Conservation (phyloP, 1,140 invertebrate species). For the Dinothrombium tinctorium region DNA sequence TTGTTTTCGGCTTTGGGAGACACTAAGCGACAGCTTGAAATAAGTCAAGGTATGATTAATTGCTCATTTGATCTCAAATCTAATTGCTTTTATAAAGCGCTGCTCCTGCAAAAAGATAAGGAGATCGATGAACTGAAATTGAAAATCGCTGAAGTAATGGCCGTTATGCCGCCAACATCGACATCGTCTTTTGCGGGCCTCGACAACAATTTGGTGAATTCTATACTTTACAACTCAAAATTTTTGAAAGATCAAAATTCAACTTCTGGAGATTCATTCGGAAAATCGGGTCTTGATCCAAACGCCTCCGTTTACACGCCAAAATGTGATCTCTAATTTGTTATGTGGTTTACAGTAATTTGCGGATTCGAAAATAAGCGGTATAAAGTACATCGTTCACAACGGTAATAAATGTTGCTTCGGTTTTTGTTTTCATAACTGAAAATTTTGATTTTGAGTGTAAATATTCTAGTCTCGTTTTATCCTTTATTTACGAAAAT, state of each 20-base stretch:
- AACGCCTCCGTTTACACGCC: slow-evolving; percentile 76
- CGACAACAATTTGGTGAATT: slow-evolving; percentile 3
- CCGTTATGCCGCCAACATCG: slow-evolving; percentile 6
- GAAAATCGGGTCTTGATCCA: slow-evolving; percentile 39
- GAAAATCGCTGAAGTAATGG: slow-evolving; percentile 36
- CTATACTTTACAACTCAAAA: slow-evolving; percentile 1
- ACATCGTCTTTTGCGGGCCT: background rate
- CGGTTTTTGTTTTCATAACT: too few relatives aligned
- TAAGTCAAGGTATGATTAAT: slow-evolving; percentile 54
- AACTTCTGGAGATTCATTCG: background rate
- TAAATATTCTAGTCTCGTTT: too few relatives aligned
- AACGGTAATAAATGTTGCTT: too few relatives aligned
- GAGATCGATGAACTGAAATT: slow-evolving; percentile 71
- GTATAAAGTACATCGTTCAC: too few relatives aligned
- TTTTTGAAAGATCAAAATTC: slow-evolving; percentile 1
- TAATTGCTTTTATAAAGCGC: slow-evolving; percentile 27
- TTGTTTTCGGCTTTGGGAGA: slow-evolving; percentile 85
- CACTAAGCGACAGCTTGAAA: slow-evolving; percentile 71
- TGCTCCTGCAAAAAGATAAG: slow-evolving; percentile 54
- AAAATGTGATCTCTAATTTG: slow-evolving; percentile 23
- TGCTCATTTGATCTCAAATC: background rate
- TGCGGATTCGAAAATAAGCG: background rate
- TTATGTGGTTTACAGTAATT: background rate
- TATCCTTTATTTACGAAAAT: too few relatives aligned
- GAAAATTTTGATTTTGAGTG: too few relatives aligned